A percentile compares a stretch with the other conserved stretches of the same genome.
Evolutionary conservation across 2,797 vertebrate genomes (phyloP).

Genomic region (Glossophaga mutica): DNA sequence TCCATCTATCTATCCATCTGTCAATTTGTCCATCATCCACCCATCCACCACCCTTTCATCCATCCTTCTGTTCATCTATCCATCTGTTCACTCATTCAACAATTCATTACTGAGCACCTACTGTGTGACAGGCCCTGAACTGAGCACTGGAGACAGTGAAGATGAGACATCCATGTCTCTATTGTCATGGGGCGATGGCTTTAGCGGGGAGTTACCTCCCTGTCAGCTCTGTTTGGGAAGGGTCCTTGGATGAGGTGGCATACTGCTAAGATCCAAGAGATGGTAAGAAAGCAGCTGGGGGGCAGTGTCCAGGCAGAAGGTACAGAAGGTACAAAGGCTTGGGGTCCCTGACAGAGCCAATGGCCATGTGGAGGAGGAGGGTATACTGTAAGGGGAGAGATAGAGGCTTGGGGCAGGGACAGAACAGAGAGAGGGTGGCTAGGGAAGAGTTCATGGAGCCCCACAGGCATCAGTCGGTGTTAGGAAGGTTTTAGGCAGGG

Average conservation of each 20-base stretch:
- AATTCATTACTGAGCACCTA: background rate
- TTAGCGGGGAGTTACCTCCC: background rate
- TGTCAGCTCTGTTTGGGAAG: background rate
- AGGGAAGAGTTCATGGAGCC: background rate
- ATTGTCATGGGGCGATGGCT: background rate
- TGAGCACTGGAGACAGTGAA: background rate
- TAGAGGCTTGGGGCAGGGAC: background rate
- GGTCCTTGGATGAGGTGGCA: background rate
- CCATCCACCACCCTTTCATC: background rate
- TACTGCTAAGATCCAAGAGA: background rate
- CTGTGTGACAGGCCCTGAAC: background rate
- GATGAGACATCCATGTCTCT: background rate
- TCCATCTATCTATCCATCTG: no score
- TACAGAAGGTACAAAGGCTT: background rate
- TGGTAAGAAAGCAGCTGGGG: background rate
- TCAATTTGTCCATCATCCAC: background rate
- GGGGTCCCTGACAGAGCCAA: background rate
- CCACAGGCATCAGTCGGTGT: background rate
- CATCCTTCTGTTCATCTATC: background rate
- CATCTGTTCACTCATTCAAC: background rate
- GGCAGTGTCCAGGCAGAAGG: background rate
- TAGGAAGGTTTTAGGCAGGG: background rate
- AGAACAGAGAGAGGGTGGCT: background rate
- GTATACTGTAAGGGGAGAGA: background rate
- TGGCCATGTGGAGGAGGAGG: background rate